A percentile compares a stretch with the other conserved stretches of the same genome.
These are phyloP conservation scores for Tinea pellionella DNA, from an alignment of 2,888 invertebrate genomes.

Conservation along the genomic window DNA sequence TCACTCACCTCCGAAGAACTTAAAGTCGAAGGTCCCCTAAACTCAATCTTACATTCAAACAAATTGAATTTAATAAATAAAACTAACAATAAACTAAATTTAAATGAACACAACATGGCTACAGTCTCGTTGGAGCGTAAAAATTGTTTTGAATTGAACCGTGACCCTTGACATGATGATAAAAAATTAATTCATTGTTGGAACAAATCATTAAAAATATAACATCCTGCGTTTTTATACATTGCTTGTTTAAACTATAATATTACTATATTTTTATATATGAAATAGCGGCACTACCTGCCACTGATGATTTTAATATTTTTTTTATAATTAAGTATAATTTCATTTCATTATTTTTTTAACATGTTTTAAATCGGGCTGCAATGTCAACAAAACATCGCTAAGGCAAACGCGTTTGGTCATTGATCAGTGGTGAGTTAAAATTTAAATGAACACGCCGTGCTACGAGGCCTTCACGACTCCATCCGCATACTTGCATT, in stretches of 20 bases:
- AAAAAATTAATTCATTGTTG: neutral
- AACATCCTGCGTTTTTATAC: neutral
- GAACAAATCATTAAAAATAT: neutral
- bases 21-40: neutral
- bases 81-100: neutral
- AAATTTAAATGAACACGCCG: too few species aligned
- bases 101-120: neutral
- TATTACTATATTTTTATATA: too few species aligned
- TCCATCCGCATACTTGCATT: too few species aligned
- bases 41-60: neutral
- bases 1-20: neutral
- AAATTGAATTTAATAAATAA: neutral
- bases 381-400: too few species aligned
- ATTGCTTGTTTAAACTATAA: neutral
- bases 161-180: conserved; percentile 5
- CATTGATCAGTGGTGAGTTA: too few species aligned
- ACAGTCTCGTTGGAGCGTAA: neutral
- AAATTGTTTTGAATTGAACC: neutral
- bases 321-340: too few species aligned
- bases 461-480: too few species aligned
- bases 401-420: too few species aligned
- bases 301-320: too few species aligned
- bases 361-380: too few species aligned
- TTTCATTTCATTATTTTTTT: too few species aligned
- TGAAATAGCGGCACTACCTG: too few species aligned